These are phyloP conservation scores for Lepidocolaptes lacrymiger DNA, from an alignment of 2,797 vertebrate genomes.

Conservation along the genomic window DNA sequence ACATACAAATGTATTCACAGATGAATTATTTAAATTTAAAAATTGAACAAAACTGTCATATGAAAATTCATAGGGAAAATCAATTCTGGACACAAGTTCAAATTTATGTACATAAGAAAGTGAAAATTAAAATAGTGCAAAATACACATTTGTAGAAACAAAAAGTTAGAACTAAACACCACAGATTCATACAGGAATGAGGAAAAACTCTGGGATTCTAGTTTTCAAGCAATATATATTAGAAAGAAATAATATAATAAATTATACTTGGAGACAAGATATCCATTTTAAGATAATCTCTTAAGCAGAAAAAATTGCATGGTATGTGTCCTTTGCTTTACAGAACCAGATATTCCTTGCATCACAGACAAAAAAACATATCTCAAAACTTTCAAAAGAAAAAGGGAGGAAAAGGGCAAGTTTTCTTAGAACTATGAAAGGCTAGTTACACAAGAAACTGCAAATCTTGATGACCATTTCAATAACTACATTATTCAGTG, in stretches of 20 bases:
- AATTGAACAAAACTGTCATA: neutral
- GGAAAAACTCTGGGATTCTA: neutral
- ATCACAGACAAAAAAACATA: neutral
- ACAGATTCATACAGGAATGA: neutral
- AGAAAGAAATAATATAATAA: neutral
- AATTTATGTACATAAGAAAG: neutral
- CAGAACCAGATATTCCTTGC: neutral
- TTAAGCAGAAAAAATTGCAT: neutral
- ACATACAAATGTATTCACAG: neutral
- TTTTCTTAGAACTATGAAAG: neutral
- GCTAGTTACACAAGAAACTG: neutral
- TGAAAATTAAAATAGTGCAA: neutral
- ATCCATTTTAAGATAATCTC: neutral
- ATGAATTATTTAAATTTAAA: neutral
- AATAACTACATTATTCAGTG: neutral
- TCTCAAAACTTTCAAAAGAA: neutral
- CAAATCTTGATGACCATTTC: neutral
- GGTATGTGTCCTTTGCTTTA: neutral
- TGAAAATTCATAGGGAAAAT: neutral
- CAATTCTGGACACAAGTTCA: neutral
- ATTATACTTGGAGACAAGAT: neutral
- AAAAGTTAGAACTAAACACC: neutral
- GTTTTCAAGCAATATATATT: neutral
- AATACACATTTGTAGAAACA: neutral
- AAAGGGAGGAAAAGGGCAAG: neutral